Conservation (phyloP, 2,888 invertebrate species). For the Nezara viridula region DNA sequence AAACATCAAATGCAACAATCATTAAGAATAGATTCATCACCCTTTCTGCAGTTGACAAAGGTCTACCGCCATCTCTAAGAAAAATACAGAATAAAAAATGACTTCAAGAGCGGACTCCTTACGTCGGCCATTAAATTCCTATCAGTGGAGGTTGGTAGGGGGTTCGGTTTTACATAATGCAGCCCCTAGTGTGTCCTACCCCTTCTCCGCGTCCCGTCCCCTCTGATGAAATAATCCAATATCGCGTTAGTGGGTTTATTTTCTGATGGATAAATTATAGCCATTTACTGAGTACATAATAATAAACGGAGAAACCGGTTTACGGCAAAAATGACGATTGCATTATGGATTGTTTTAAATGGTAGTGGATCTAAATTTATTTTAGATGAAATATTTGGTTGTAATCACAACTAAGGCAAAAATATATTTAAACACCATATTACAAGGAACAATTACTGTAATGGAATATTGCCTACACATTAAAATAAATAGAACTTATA, state of each 20-base stretch:
- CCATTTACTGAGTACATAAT: background rate
- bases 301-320: background rate
- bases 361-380: too few species aligned
- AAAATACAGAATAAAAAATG: constrained; percentile 41
- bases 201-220: background rate
- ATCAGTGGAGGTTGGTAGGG: constrained; percentile 11
- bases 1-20: background rate
- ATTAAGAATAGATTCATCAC: constrained; percentile 7
- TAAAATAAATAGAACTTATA: too few species aligned
- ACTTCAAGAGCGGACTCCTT: background rate
- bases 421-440: too few species aligned
- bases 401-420: too few species aligned
- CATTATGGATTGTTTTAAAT: too few species aligned
- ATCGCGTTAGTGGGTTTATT: background rate
- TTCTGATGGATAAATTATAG: background rate
- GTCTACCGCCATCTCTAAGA: background rate
- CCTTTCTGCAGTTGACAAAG: constrained; percentile 17
- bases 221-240: constrained; percentile 14
- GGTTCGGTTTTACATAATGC: constrained; percentile 40
- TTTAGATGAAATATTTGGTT: too few species aligned
- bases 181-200: background rate
- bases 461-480: too few species aligned
- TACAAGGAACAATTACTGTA: too few species aligned
- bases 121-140: constrained; percentile 38
- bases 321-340: too few species aligned